Percentiles rank a stretch among this genome's conserved stretches.
phyloP scores from a whole-genome alignment of 2,888 invertebrate genomes.

The Caradrina clavipalpis region DNA sequence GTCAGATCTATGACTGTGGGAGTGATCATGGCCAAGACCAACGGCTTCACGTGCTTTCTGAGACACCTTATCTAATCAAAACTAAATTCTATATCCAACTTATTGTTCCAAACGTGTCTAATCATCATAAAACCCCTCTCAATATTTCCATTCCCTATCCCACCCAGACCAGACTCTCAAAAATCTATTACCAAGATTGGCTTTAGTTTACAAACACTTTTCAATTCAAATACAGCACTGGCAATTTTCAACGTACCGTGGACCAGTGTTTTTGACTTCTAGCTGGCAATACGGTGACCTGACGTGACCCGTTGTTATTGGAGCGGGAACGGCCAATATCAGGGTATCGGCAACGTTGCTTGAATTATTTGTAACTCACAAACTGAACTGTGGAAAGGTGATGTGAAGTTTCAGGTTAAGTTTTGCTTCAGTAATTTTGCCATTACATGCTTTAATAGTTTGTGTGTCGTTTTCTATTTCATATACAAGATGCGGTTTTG shows the following conservation, averaged over 20 bases:
- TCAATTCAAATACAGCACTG: conserved; percentile 8
- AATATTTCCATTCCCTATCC: not conserved
- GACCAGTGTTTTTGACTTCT: conserved; percentile 20
- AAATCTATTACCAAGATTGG: conserved; percentile 23
- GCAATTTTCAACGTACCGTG: conserved; percentile 12
- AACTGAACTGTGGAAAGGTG: conserved; percentile 13
- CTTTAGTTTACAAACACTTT: conserved; percentile 29
- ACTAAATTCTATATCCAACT: no score
- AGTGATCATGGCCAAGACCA: no score
- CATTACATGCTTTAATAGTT: no score
- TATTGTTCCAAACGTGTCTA: no score
- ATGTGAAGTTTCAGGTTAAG: not conserved
- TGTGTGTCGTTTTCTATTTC: no score
- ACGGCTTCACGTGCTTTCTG: no score
- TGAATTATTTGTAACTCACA: conserved; percentile 30
- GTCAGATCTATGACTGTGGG: no score
- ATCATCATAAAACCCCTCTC: not conserved
- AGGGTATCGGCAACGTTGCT: not conserved
- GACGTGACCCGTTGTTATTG: conserved; percentile 30
- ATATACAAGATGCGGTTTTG: no score
- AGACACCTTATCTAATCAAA: no score
- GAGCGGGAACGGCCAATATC: conserved; percentile 26
- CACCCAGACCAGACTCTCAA: not conserved
- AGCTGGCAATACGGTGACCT: conserved; percentile 17
- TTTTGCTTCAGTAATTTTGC: no score